A percentile compares a stretch with the other conserved stretches of the same genome.
Conservation (phyloP, 2,888 invertebrate species). For the Euclidia mi region DNA sequence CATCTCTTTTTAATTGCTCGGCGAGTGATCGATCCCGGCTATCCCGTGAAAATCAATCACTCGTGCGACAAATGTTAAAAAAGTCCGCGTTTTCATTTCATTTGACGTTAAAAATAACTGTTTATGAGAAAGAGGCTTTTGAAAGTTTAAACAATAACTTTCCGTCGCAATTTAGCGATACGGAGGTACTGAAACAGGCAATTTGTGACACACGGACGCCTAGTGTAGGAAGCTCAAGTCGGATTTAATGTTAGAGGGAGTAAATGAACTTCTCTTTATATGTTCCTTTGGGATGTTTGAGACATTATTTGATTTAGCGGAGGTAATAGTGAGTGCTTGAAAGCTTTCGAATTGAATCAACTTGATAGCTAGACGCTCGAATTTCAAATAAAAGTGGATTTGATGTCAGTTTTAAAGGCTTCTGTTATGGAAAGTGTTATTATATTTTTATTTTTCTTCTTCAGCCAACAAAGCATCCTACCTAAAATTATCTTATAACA, state of each 20-base stretch:
- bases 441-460: no score
- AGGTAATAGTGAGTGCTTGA: background rate
- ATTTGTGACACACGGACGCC: constrained; percentile 39
- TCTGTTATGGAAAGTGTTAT: no score
- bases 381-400: no score
- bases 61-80: constrained; percentile 22
- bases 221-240: background rate
- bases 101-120: constrained; percentile 44
- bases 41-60: no score
- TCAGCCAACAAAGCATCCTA: no score
- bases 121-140: constrained; percentile 26
- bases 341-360: constrained; percentile 4
- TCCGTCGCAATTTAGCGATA: constrained; percentile 49
- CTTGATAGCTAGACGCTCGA: background rate
- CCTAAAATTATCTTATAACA: no score
- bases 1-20: no score
- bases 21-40: no score
- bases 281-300: background rate
- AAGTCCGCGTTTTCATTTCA: constrained; percentile 33
- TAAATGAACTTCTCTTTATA: background rate
- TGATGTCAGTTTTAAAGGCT: no score
- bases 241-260: constrained; percentile 2
- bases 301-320: background rate
- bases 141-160: constrained; percentile 55
- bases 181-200: constrained; percentile 45